Percentiles rank a stretch among this genome's conserved stretches.
phyloP scores from a whole-genome alignment of 2,113 vertebrate genomes.

The Eolophus roseicapilla region DNA sequence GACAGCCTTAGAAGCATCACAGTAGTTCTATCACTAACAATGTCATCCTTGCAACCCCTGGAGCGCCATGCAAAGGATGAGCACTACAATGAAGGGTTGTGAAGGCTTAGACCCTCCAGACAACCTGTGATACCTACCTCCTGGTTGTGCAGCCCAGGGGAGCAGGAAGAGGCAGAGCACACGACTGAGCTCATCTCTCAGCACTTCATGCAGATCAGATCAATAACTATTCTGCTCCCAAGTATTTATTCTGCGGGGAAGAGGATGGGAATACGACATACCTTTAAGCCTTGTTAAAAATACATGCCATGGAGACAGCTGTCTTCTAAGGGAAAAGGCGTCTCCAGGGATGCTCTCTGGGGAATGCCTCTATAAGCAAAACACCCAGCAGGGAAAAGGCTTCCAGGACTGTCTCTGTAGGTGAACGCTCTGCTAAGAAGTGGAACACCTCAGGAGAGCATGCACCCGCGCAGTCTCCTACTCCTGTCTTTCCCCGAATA shows the following conservation, averaged over 20 bases:
- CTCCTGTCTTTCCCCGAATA: not conserved
- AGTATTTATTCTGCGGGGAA: conserved; percentile 5
- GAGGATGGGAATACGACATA: not conserved
- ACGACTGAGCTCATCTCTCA: not conserved
- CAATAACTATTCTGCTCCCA: not conserved
- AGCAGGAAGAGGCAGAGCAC: fast-evolving
- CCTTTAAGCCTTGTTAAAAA: conserved; percentile 32
- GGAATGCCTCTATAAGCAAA: conserved; percentile 9
- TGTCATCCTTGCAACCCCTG: not conserved
- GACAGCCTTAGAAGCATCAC: not conserved
- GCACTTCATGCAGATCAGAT: not conserved
- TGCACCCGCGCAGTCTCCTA: fast-evolving
- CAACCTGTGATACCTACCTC: not conserved
- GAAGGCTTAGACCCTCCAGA: not conserved
- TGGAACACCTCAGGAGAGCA: not conserved
- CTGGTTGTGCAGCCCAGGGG: not conserved
- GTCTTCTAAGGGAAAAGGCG: not conserved
- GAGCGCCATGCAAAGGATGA: fast-evolving
- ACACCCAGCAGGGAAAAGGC: not conserved
- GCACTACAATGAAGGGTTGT: not conserved
- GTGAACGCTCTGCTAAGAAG: not conserved
- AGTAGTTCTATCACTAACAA: not conserved
- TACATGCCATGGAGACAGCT: not conserved
- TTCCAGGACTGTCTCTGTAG: not conserved
- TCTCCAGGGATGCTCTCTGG: conserved; percentile 26